Evolutionary conservation across 2,888 invertebrate genomes (phyloP), one percentile per base, ranked within the genome.

Genomic region (Trachelus troglodyta): DNA sequence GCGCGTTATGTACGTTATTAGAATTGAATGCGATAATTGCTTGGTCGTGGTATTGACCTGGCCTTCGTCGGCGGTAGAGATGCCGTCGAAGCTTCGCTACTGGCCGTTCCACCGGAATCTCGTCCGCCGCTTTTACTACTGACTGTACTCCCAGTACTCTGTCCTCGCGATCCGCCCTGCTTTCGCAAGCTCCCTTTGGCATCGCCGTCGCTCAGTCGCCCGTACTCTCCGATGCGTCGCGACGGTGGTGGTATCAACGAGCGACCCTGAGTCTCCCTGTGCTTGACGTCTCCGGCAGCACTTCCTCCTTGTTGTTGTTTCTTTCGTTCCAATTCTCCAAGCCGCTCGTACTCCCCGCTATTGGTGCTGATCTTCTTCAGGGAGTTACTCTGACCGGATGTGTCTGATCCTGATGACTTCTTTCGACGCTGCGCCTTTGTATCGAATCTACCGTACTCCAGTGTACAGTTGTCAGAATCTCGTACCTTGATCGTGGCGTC

Each of bases 21-120:
- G 91, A 96, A 96, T 89, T 96, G 96, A 88, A 96, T 96, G 80
- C 95, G 94, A 89, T 95, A 96, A 90, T 95, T 95, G 88, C 94
- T 95, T 35, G 94, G 94, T 79, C 94, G 91, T 69, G 94, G 93
- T 88, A 94, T 94, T 37, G 94, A 94, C 30, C 94, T 93, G 35
- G 95, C 92, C 89, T 94, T 95, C 33, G 94, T 94, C 0, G 94
- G 94, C 15, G 95, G 94, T 33, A 95, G 94, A 6, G 94, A 92
- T 35, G 93, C 92, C 79, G 92, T 92, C 34, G 93, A 93, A 0
- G 93, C 93, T 84, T 93, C 93, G 85, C 93, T 93, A 87, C 93
- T 93, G 79, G 93, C 90, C 4, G 93, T 93, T 4, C 93, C 93
- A 0, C 92, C 93, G 0, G 93, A 93, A 84, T 93, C 93, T 74